Evolutionary conservation across 2,113 vertebrate genomes (phyloP).

Genomic region (chimpanzee (Pan troglodytes)): NHGRI_mPanTro3-v2.1_pri NC_072401.2:40450001-40450500

Average conservation of each 20-base stretch:
- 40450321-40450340: not conserved
- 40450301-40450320: conserved; percentile 1
- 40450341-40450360: not conserved
- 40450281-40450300: conserved; percentile 1
- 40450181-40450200: not conserved
- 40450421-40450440: conserved; percentile 19
- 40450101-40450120: not conserved
- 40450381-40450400: conserved; percentile 5
- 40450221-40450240: not conserved
- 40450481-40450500: conserved; percentile 43
- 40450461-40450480: conserved; percentile 40
- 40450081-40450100: conserved; percentile 15
- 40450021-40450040: conserved; percentile 7
- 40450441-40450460: not conserved
- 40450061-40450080: not conserved
- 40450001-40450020: not conserved
- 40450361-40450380: not conserved
- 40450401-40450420: not conserved
- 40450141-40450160: not conserved
- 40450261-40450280: not conserved
- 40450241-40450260: conserved; percentile 25
- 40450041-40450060: conserved; percentile 22
- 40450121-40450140: conserved; percentile 9
- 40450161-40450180: not conserved
- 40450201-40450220: conserved; percentile 33